Evolutionary conservation across 2,888 invertebrate genomes (phyloP), one percentile per base, ranked within the genome.

Genomic region (Hoplodrina ambigua): DNA sequence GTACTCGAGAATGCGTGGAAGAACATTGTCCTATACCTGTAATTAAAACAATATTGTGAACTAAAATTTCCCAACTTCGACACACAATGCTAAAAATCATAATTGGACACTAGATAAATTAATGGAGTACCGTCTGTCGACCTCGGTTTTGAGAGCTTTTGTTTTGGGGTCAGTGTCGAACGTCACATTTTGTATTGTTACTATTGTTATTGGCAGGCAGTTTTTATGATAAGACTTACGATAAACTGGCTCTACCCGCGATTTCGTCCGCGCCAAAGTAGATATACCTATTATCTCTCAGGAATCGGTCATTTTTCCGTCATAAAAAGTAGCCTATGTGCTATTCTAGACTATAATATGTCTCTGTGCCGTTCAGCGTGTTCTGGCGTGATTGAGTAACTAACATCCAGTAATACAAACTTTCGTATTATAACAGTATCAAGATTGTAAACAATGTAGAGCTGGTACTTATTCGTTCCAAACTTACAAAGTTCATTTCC

Each of bases 1-100:
- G 97, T 97, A 84, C 98, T 97, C 46, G 98, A 97, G 91, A 98
- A 96, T 0, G 98, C 96, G 90, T 98, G 98, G 97, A 98, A 98
- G 91, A 98, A 98, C 82, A 98, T 95, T 30, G 97, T 97, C 77
- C 97, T 97, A 79, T 95, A 96, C 68, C 97, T 97, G 89, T 72
- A 94, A 65, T 69, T 62, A 75, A 76, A 74, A 81, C 75, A 82
- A 78, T 85, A 77, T 80, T 80, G 82, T 82, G 63, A 69, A 78
- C 63, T 7, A 49, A 65, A 58, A 67, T 71, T 75, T 59, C 57
- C 54, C 60, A 69, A 76, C 30, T 72, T 62, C 53, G 46, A 77
- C 54, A 68, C 15, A 81, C 80, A 82, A 73, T 73, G 72, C 74
- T 59, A 71, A 81, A 63, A 67, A 75, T 74, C 75, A 70, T 80